Base-by-base conservation (phyloP, 2,113 vertebrate genomes). In the Oxyruncus cristatus region DNA sequence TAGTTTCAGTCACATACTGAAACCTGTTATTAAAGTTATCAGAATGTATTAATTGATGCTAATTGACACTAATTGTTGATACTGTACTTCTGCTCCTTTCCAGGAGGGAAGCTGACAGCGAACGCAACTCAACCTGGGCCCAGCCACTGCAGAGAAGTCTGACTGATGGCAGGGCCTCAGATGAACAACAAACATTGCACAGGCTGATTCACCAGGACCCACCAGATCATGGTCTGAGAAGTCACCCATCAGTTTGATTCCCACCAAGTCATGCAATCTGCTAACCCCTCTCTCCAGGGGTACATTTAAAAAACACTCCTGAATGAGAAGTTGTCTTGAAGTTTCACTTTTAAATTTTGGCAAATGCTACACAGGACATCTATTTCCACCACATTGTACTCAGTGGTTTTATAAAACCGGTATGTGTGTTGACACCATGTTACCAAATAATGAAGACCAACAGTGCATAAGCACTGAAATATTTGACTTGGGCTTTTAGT, bases 1-100 rank as follows among this genome's bases (percentile, higher is more conserved):
- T 5, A 81, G 63, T 67, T 86, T 72, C 85, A 79, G 77, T 85
- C 77, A 77, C 79, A 11, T 66, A 59, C 35, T 59, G 76, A 90
- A 96, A 78, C 49, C 18, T 83, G 87, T 94, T 20, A 74, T 30
- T 85, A 56, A 82, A 73, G 79, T 87, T 91, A 82, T 89, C 65
- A 74, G 79, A 89, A 89, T 83, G 89, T 33, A 49, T 59, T 61
- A 42, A 37, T 46, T 56, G 42, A 59, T 63, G 42, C 28, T 81
- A 86, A 70, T 58, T 65, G 35, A 15, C 65, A 61, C 24, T 44
- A 75, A 47, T 42, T 75, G 50, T 41, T 58, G 78, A 91, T 75
- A 52, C 42, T 47, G 21, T 55, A 63, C 39, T 92, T 95, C 77
- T 74, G 65, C 56, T n/a, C 62, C 82, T 85, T 90, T 90, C 41